Evolutionary conservation across 1,140 invertebrate genomes (phyloP), one percentile per base, ranked within the genome.

Genomic region (Eulimnadia texana): DNA sequence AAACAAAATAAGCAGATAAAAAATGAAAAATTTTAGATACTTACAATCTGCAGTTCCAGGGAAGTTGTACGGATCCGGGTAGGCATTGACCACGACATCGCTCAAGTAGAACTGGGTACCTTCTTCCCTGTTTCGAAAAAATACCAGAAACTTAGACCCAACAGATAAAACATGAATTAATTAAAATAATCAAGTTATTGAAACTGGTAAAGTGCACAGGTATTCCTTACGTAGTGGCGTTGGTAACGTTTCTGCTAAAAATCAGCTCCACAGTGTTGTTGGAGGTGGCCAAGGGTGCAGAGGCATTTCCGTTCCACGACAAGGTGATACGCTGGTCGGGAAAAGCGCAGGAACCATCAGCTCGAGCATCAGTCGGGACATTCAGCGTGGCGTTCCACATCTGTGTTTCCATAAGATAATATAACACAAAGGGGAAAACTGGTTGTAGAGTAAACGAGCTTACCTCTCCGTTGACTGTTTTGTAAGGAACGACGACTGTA

Each of bases 201-300:
- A 42, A 42, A 6, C 16, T 42, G 33, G 16, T 42, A 9, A 42
- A 42, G 33, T 42, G 6, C 9, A 33, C 55, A 49, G 29, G 55
- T 19, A 13, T 9, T 3, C 27, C 22, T 58, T 25, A 42, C 33
- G 6, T 42, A n/a, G 28, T 58, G 13, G 55, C 60, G 16, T 42
- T 61, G 16, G 60, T 52, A 10, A 58, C 33, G 52, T 61, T 61
- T 22, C 24, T 61, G 50, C 20, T 20, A 29, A 61, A 61, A 42
- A 13, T 2, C 9, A 61, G 19, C 13, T 24, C 42, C 25, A 61
- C 28, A 24, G 28, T 61, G 25, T 61, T 61, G n/a, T 27, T 27
- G 6, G 22, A 3, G 27, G 51, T 28, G 0, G 52, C 27, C 22
- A 52, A 9, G 19, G 50, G 23, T 3, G 27, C 60, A 11, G 47